A percentile compares a stretch with the other conserved stretches of the same genome.
phyloP scores from a whole-genome alignment of 1,140 invertebrate genomes.

The Cheumatopsyche charites region DNA sequence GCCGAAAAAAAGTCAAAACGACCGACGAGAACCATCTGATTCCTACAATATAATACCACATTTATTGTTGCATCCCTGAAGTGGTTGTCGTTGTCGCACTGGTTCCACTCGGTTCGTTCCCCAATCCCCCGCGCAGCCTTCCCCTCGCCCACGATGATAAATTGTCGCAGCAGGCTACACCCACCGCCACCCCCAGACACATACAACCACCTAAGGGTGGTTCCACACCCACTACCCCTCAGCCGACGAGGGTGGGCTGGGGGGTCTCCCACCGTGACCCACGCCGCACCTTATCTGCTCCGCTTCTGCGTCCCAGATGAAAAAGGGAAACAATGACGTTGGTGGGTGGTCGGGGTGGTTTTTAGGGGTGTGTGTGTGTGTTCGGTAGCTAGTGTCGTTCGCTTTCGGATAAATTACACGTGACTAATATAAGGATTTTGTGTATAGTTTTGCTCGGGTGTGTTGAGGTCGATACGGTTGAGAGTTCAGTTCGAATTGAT shows the following conservation, averaged over 20 bases:
- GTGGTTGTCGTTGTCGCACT: slow-evolving; percentile 44
- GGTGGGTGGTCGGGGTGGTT: too few species aligned
- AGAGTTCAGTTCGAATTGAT: too few species aligned
- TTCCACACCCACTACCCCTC: slow-evolving; percentile 28
- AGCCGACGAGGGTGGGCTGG: not conserved
- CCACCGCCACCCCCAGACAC: slow-evolving; percentile 10
- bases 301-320: slow-evolving; percentile 43
- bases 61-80: slow-evolving; percentile 42
- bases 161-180: slow-evolving; percentile 47
- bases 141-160: slow-evolving; percentile 45
- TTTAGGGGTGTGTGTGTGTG: too few species aligned
- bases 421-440: too few species aligned
- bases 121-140: not conserved
- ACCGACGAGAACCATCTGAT: not conserved
- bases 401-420: too few species aligned
- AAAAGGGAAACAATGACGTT: slow-evolving; percentile 48
- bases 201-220: slow-evolving; percentile 11
- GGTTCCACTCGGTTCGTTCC: slow-evolving; percentile 10
- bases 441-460: too few species aligned
- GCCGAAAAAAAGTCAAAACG: too few species aligned
- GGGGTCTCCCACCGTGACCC: slow-evolving; percentile 19
- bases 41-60: not conserved
- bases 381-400: too few species aligned
- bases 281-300: slow-evolving; percentile 45
- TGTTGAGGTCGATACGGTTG: too few species aligned